These are phyloP conservation scores for Opisthocomus hoazin DNA, from an alignment of 2,113 vertebrate genomes.

Conservation along the genomic window DNA sequence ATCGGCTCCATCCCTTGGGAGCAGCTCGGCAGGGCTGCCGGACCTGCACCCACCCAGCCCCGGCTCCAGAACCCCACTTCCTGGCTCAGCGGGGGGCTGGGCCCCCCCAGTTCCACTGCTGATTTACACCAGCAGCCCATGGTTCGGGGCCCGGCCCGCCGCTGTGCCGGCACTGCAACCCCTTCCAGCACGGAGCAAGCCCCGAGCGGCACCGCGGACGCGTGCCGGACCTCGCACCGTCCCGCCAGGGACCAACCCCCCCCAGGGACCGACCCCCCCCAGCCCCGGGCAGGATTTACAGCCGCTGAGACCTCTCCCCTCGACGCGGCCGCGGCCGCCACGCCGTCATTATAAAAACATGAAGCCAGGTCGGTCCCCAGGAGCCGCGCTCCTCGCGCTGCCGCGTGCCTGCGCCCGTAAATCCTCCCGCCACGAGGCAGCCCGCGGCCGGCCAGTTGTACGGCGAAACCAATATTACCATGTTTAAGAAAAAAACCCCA, in stretches of 20 bases:
- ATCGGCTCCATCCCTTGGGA: background rate
- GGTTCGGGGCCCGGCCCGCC: fast-evolving
- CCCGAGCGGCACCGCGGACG: fast-evolving
- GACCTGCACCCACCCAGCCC: background rate
- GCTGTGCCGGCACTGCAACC: fast-evolving
- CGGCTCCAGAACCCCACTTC: background rate
- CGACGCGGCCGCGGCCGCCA: background rate
- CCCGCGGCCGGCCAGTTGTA: background rate
- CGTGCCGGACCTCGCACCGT: fast-evolving
- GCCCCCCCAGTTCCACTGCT: too few species aligned
- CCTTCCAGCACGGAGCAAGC: background rate
- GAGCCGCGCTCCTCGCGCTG: background rate
- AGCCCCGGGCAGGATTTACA: background rate
- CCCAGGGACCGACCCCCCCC: background rate
- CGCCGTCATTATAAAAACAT: background rate
- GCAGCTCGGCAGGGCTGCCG: background rate
- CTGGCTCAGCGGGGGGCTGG: fast-evolving
- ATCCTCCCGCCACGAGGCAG: background rate
- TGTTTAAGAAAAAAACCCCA: background rate
- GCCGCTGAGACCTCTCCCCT: background rate
- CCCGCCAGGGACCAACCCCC: background rate
- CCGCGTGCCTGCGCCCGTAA: slow-evolving; percentile 38
- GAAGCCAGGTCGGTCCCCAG: background rate
- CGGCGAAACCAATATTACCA: background rate
- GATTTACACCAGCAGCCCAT: background rate